These are phyloP conservation scores for Bombyx mandarina DNA, from an alignment of 1,140 invertebrate species.

Conservation along the genomic window DNA sequence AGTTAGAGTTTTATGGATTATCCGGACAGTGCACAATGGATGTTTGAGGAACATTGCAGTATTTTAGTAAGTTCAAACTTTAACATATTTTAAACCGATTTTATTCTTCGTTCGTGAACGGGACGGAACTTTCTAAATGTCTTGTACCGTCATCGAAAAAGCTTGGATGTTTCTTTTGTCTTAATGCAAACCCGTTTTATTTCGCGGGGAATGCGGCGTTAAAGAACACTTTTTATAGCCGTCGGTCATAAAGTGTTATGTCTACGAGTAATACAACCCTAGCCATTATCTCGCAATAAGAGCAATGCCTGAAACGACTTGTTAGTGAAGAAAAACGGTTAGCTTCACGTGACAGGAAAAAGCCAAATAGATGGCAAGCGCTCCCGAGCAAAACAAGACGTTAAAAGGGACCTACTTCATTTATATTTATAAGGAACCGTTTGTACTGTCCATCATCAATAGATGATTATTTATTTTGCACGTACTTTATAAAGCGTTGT, in stretches of 20 bases:
- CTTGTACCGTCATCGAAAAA: constrained; percentile 31
- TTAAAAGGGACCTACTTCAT: background rate
- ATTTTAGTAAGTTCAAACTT: constrained; percentile 41
- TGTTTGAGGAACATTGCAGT: constrained; percentile 19
- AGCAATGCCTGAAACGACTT: constrained; percentile 20
- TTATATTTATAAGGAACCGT: constrained; percentile 1
- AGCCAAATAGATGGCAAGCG: background rate
- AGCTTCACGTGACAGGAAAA: constrained; percentile 5
- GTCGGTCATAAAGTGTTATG: constrained; percentile 29
- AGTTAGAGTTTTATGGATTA: constrained; percentile 26
- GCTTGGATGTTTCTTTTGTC: constrained; percentile 28
- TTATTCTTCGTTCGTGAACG: constrained; percentile 21
- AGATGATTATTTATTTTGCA: too few relatives aligned
- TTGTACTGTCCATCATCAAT: constrained; percentile 1
- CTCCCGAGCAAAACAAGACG: background rate
- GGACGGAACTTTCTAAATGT: constrained; percentile 38
- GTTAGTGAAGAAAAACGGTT: constrained; percentile 21
- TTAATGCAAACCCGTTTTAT: constrained; percentile 38
- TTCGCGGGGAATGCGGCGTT: constrained; percentile 26
- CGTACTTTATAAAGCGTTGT: too few relatives aligned
- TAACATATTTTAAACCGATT: constrained; percentile 29
- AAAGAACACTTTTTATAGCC: constrained; percentile 41
- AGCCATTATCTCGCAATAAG: constrained; percentile 25
- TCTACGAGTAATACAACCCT: constrained; percentile 44
- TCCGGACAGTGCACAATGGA: constrained; percentile 8